These are phyloP conservation scores for Drosophila suboccidentalis DNA, from an alignment of 2,888 invertebrate genomes.

Conservation along the genomic window DNA sequence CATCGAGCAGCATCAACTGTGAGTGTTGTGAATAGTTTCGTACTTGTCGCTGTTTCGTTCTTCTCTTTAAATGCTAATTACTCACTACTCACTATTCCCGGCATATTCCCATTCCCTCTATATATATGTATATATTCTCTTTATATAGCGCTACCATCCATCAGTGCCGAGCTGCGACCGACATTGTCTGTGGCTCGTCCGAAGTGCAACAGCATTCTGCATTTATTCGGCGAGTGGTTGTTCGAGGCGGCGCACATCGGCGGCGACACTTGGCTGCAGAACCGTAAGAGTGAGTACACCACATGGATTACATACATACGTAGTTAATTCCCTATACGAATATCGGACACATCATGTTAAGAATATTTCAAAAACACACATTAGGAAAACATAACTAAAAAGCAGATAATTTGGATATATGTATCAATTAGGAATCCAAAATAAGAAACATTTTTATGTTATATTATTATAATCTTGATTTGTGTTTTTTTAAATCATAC, in stretches of 20 bases:
- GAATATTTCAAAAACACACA: too few species aligned
- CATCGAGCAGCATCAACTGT: slow-evolving; percentile 89
- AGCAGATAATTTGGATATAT: too few species aligned
- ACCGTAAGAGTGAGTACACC: slow-evolving; percentile 86
- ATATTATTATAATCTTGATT: too few species aligned
- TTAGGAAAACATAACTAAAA: too few species aligned
- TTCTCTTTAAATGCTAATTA: slow-evolving; percentile 49
- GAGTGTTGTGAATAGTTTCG: slow-evolving; percentile 62
- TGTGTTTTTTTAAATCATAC: too few species aligned
- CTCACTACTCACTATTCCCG: slow-evolving; percentile 17
- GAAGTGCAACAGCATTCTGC: slow-evolving; percentile 97
- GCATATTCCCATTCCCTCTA: slow-evolving; percentile 1
- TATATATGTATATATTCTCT: background rate
- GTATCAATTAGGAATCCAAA: too few species aligned
- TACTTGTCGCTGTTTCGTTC: slow-evolving; percentile 27
- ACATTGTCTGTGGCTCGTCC: slow-evolving; percentile 92
- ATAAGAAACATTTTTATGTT: too few species aligned
- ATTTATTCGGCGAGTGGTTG: slow-evolving; percentile 98
- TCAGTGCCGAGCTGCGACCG: slow-evolving; percentile 88
- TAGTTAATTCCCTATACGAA: background rate
- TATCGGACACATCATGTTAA: too few species aligned
- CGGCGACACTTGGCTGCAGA: slow-evolving; percentile 88
- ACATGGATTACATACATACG: background rate
- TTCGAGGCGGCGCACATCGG: slow-evolving; percentile 98
- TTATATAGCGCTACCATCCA: slow-evolving; percentile 87